phyloP scores from a whole-genome alignment of 1,140 invertebrate genomes.

The Metaphire vulgaris region DNA sequence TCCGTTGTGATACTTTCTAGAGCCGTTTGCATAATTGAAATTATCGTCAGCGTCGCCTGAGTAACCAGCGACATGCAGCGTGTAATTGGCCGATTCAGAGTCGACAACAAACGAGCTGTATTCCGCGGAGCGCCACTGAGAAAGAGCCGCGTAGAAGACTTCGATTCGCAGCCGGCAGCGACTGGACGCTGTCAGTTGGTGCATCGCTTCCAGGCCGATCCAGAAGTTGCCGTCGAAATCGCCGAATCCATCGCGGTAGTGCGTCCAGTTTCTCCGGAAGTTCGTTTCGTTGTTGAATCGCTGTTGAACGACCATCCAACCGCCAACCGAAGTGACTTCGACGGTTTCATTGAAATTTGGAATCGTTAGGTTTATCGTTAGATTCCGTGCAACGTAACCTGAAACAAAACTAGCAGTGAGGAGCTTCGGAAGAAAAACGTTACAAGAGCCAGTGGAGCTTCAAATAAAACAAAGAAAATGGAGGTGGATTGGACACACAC shows the following conservation, averaged over 20 bases:
- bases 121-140: neutral
- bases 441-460: too few species aligned
- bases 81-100: neutral
- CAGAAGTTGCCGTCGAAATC: slow-evolving; percentile 42
- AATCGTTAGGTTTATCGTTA: neutral
- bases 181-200: neutral
- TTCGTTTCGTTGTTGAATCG: slow-evolving; percentile 38
- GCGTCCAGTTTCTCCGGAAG: slow-evolving; percentile 38
- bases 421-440: too few species aligned
- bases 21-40: neutral
- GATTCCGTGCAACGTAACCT: neutral
- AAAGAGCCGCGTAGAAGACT: neutral
- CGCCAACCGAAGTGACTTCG: neutral
- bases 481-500: too few species aligned
- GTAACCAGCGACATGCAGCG: neutral
- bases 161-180: slow-evolving; percentile 3
- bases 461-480: too few species aligned
- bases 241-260: slow-evolving; percentile 42
- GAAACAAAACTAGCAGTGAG: too few species aligned
- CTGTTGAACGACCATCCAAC: slow-evolving; percentile 18
- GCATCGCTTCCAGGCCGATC: slow-evolving; percentile 27
- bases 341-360: neutral
- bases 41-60: neutral
- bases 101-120: neutral
- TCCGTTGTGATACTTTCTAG: neutral